Conservation (phyloP, 2,113 vertebrate species). For the Chiloscyllium plagiosum region DNA sequence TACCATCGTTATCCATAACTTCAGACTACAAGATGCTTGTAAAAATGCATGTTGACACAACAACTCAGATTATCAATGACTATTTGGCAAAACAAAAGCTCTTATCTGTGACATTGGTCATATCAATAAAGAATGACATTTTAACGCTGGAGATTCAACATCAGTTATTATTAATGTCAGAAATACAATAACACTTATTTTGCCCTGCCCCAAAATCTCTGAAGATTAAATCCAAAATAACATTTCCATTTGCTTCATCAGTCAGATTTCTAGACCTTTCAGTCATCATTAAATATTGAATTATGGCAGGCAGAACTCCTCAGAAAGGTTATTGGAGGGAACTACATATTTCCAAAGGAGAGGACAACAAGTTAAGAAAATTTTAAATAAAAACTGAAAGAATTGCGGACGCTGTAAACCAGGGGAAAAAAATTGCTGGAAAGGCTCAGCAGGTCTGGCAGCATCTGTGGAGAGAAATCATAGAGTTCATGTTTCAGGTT, state of each 20-base stretch:
- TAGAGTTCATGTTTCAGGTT: no score
- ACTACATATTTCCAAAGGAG: background rate
- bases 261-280: background rate
- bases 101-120: background rate
- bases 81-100: no score
- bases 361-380: background rate
- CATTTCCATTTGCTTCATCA: background rate
- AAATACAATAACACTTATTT: background rate
- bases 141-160: background rate
- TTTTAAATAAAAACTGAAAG: background rate
- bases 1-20: background rate
- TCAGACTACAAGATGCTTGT: background rate
- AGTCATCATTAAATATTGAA: background rate
- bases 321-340: background rate
- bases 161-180: background rate
- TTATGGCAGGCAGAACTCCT: background rate
- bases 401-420: no score
- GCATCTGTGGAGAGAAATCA: no score
- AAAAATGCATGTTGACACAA: background rate
- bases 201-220: background rate
- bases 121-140: background rate
- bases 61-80: background rate
- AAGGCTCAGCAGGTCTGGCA: no score
- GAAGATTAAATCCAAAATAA: background rate
- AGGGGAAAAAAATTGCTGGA: no score